Conservation (phyloP, 2,888 invertebrate species). For the Lottia scabra region DNA sequence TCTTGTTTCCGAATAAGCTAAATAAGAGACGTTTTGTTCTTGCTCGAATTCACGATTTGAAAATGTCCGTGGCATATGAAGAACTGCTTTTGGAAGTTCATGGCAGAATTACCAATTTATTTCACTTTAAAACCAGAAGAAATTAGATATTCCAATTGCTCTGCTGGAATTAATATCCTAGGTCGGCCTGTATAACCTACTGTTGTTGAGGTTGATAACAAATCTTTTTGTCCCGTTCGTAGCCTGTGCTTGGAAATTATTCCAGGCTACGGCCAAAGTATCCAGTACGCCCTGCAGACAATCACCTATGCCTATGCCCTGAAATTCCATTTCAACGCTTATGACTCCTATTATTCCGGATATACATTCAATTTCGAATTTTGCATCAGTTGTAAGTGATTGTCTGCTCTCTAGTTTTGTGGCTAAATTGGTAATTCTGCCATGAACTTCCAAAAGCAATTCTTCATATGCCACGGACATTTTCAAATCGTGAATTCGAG, state of each 20-base stretch:
- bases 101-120: slow-evolving; percentile 3
- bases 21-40: neutral
- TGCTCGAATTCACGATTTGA: neutral
- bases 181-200: slow-evolving; percentile 4
- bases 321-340: slow-evolving; percentile 3
- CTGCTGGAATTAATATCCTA: slow-evolving; percentile 3
- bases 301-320: neutral
- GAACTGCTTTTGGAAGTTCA: slow-evolving; percentile 2
- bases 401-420: slow-evolving; percentile 1
- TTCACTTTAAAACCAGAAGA: slow-evolving; percentile 1
- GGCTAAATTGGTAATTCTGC: neutral
- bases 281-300: neutral
- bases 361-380: neutral
- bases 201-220: slow-evolving; percentile 2
- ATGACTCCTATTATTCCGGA: slow-evolving; percentile 1
- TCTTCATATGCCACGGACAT: slow-evolving; percentile 1
- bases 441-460: slow-evolving; percentile 4
- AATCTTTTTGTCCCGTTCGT: neutral
- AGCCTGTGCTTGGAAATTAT: neutral
- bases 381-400: neutral
- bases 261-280: neutral
- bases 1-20: neutral
- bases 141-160: neutral
- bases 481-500: slow-evolving; percentile 1
- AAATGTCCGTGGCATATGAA: slow-evolving; percentile 2